A percentile compares a stretch with the other conserved stretches of the same genome.
These are phyloP conservation scores for Laspeyria flexula DNA, from an alignment of 2,888 invertebrate genomes.

Conservation along the genomic window DNA sequence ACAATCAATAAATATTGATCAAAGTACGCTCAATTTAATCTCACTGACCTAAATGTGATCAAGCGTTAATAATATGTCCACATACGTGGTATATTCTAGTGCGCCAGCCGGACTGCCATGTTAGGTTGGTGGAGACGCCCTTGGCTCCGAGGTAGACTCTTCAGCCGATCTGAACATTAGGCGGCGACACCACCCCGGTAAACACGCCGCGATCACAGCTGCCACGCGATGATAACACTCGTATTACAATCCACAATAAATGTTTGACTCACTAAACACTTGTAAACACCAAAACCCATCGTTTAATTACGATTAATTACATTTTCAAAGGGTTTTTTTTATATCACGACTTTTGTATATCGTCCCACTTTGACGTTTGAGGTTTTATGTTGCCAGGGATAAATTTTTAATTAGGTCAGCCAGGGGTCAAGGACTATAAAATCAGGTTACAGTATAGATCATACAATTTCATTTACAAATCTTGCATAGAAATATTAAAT, in stretches of 20 bases:
- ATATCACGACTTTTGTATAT: conserved; percentile 35
- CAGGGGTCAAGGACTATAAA: conserved; percentile 40
- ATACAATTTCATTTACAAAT: conserved; percentile 2
- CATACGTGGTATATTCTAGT: conserved; percentile 20
- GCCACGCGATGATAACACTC: conserved; percentile 20
- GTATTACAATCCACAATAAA: conserved; percentile 15
- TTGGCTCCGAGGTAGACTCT: conserved; percentile 12
- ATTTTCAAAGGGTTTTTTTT: conserved; percentile 40
- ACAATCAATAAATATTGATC: conserved; percentile 45
- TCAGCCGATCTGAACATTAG: conserved; percentile 31
- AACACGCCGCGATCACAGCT: conserved; percentile 11
- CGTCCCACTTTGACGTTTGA: conserved; percentile 43
- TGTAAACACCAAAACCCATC: conserved; percentile 50
- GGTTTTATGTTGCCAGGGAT: conserved; percentile 38
- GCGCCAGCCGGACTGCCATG: conserved; percentile 21
- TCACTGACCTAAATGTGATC: conserved; percentile 25
- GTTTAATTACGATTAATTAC: conserved; percentile 43
- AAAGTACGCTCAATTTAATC: conserved; percentile 27
- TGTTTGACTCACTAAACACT: conserved; percentile 32
- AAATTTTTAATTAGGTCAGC: conserved; percentile 33
- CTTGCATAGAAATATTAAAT: neutral
- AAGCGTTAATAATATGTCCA: conserved; percentile 2
- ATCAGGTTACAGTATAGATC: conserved; percentile 4
- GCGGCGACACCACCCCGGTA: conserved; percentile 39
- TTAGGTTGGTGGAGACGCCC: conserved; percentile 11